Conservation (phyloP, 2,888 invertebrate species). For the Gonocerus acuteangulatus region DNA sequence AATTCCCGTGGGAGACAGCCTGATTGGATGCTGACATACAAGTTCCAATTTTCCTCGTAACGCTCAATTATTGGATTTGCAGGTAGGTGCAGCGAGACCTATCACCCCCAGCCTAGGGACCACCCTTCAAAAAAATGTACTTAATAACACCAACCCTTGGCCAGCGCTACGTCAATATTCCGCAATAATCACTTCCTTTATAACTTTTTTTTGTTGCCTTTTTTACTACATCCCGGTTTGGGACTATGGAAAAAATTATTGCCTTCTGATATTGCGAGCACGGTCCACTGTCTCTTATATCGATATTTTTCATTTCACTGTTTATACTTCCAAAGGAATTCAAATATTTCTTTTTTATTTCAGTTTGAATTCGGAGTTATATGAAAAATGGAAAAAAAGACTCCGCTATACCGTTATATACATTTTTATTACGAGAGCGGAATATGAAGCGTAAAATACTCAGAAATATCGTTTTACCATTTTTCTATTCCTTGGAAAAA, state of each 20-base stretch:
- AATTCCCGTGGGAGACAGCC: too few relatives aligned
- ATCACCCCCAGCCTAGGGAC: background rate
- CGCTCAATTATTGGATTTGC: slow-evolving; percentile 23
- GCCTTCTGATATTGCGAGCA: background rate
- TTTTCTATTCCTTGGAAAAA: too few relatives aligned
- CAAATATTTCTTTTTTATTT: background rate
- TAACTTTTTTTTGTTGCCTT: slow-evolving; percentile 7
- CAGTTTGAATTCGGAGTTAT: background rate
- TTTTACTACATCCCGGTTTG: background rate
- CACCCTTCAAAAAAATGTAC: slow-evolving; percentile 13
- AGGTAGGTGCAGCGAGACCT: slow-evolving; percentile 18
- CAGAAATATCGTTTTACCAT: too few relatives aligned
- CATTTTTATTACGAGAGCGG: too few relatives aligned
- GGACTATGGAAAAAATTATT: slow-evolving; percentile 1
- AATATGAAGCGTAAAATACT: too few relatives aligned
- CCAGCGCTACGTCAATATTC: slow-evolving; percentile 6
- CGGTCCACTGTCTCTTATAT: background rate
- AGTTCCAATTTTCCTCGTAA: slow-evolving; percentile 18
- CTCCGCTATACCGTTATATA: too few relatives aligned
- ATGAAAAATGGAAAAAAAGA: background rate
- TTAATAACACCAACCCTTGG: slow-evolving; percentile 3
- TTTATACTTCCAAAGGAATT: background rate
- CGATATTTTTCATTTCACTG: slow-evolving; percentile 1
- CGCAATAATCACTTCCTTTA: slow-evolving; percentile 23
- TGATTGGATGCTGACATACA: slow-evolving; percentile 12